Base-by-base conservation (phyloP, 2,888 invertebrate genomes). In the Leptothorax acervorum region DNA sequence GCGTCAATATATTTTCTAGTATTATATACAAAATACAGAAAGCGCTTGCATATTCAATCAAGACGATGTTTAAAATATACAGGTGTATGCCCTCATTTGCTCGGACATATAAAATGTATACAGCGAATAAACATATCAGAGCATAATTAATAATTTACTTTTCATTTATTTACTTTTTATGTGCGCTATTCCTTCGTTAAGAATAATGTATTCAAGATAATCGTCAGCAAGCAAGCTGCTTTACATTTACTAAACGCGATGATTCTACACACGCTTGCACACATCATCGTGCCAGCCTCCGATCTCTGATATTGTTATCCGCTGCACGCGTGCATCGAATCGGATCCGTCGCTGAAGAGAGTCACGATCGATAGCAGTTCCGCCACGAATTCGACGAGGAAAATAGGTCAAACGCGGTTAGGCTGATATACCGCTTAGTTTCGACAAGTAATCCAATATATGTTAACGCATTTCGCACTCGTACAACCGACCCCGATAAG, bases 291-390 rank as follows among this genome's bases (percentile, higher is more conserved):
- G 57, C 55, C 79, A 57, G 68, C 63, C 68, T 83, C 62, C 75
- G 70, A 63, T 62, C 83, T 75, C 70, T 70, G 75, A 75, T 85
- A 85, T 83, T 83, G 83, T 85, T 83, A 85, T 83, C 57, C 68
- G 60, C 35, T 45, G 62, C 66, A 62, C 68, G 75, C 74, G 68
- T 55, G 75, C 55, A 84, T 84, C 82, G 65, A 82, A 62, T 83
- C 84, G 83, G 39, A 65, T 39, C 53, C 60, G 62, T 82, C 53
- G 42, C 28, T 55, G 68, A 75, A 62, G 82, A 73, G 84, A 84
- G 42, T 48, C 66, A 28, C 48, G 79, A 79, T 79, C 79, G 79
- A 81, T 81, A 81, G 15, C 57, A 39, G 28, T 48, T 71, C 71
- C 70, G 35, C 60, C 45, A 28, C 48, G 60, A 79, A 60, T 71